Evolutionary conservation across 2,113 vertebrate genomes (phyloP).

Genomic region (mouse (Mus musculus)): GRCm39 chr17:72752501-72753000

Average conservation of each 20-base stretch:
- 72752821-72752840: constrained; percentile 3
- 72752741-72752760: constrained; percentile 17
- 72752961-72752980: background rate
- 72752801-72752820: background rate
- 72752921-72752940: background rate
- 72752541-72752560: constrained; percentile 40
- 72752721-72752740: background rate
- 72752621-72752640: background rate
- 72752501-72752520: background rate
- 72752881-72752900: background rate
- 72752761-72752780: constrained; percentile 7
- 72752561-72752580: background rate
- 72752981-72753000: background rate
- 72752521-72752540: background rate
- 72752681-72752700: background rate
- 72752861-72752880: background rate
- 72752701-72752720: background rate
- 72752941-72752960: background rate
- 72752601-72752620: background rate
- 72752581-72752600: background rate
- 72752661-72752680: constrained; percentile 29
- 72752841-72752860: background rate
- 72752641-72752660: background rate
- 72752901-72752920: rapidly evolving
- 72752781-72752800: constrained; percentile 26